Conservation (phyloP, 37 sponge, comb jelly and placozoan species). For the Aphrocallistes beatrix region DNA sequence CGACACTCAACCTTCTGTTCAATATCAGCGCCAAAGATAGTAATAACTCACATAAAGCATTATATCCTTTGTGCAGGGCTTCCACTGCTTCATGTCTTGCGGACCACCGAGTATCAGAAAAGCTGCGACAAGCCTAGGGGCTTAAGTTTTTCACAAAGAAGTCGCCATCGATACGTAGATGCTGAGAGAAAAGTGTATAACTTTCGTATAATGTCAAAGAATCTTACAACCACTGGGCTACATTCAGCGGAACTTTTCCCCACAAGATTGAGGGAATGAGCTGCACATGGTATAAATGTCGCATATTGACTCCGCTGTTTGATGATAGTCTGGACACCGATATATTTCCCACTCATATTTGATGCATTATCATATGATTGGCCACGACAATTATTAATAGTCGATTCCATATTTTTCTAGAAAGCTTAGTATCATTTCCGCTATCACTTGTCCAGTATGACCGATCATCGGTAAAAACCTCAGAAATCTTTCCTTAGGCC, state of each 20-base stretch:
- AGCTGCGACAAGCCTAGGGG: constrained; percentile 18
- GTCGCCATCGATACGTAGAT: constrained; percentile 20
- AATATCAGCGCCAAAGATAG: constrained; percentile 16
- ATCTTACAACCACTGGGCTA: constrained; percentile 17
- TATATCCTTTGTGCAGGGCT: constrained; percentile 20
- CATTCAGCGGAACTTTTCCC: constrained; percentile 14
- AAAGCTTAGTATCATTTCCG: too few relatives aligned
- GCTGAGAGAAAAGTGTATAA: constrained; percentile 12
- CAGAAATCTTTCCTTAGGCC: not conserved
- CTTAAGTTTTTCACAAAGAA: constrained; percentile 18
- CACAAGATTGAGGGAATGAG: constrained; percentile 19
- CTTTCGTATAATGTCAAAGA: constrained; percentile 18
- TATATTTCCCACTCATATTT: constrained; percentile 12
- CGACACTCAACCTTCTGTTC: constrained; percentile 19
- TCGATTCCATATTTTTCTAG: not conserved
- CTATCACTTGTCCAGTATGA: not conserved
- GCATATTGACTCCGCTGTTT: constrained; percentile 13
- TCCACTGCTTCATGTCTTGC: constrained; percentile 20
- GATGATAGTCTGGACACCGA: constrained; percentile 6
- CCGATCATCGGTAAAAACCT: not conserved
- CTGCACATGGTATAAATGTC: constrained; percentile 14
- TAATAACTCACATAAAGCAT: constrained; percentile 18
- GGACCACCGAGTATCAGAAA: constrained; percentile 18
- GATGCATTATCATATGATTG: constrained; percentile 17
- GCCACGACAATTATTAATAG: not conserved